phyloP scores from a whole-genome alignment of 2,797 vertebrate species.

The Delichon dasypus region DNA sequence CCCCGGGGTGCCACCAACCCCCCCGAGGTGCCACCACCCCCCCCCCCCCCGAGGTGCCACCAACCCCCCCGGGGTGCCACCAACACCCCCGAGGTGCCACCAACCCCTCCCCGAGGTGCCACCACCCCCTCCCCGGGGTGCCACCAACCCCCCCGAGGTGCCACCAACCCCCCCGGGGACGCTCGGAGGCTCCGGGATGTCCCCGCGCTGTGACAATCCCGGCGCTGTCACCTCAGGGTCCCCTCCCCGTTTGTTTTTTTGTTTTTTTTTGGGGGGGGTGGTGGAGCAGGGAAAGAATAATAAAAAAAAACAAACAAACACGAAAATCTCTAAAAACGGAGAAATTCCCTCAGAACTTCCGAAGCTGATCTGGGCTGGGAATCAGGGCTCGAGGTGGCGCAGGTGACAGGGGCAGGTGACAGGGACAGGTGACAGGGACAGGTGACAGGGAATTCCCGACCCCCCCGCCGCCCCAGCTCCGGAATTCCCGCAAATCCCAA shows the following conservation, averaged over 20 bases:
- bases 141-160: too few relatives aligned
- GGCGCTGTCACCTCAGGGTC: neutral
- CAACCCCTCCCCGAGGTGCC: too few relatives aligned
- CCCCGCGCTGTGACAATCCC: neutral
- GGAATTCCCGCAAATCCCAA: neutral
- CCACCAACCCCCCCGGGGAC: too few relatives aligned
- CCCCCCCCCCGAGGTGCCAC: too few relatives aligned
- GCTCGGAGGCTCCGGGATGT: neutral
- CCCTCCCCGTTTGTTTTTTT: neutral
- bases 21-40: too few relatives aligned
- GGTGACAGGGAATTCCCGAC: too few relatives aligned
- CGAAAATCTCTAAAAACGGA: neutral
- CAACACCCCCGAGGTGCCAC: too few relatives aligned
- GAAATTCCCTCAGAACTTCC: neutral
- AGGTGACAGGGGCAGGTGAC: neutral
- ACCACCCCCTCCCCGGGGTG: too few relatives aligned
- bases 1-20: too few relatives aligned
- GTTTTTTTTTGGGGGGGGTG: too few relatives aligned
- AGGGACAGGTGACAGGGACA: neutral
- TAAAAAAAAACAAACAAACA: neutral
- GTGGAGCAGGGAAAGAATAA: neutral
- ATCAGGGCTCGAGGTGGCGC: neutral
- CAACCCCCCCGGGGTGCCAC: too few relatives aligned
- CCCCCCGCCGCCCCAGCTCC: too few relatives aligned
- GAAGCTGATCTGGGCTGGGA: neutral